A percentile compares a stretch with the other conserved stretches of the same genome.
These are phyloP conservation scores for Charadrius vociferus DNA, from an alignment of 2,113 vertebrate genomes.

Conservation along the genomic window DNA sequence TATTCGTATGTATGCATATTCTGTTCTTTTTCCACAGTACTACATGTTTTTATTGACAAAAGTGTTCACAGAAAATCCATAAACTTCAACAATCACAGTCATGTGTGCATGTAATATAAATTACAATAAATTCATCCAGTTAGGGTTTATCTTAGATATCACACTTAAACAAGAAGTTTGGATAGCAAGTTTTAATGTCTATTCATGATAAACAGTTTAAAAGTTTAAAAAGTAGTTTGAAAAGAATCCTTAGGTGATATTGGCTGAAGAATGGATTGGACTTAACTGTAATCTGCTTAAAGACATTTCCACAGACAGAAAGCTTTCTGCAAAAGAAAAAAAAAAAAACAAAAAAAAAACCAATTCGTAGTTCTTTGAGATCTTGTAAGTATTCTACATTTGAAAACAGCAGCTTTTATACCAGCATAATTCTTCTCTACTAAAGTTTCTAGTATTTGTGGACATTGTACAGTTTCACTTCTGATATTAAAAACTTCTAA, in stretches of 20 bases:
- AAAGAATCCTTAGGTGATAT: neutral
- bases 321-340: neutral
- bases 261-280: neutral
- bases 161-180: neutral
- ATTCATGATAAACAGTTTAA: neutral
- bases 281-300: neutral
- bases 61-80: neutral
- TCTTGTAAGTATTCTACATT: neutral
- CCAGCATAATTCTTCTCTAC: neutral
- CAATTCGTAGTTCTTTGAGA: neutral
- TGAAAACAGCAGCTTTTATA: neutral
- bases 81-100: neutral
- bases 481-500: neutral
- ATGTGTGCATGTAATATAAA: neutral
- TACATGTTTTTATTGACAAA: neutral
- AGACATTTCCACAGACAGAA: neutral
- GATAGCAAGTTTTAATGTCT: neutral
- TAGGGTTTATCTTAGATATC: neutral
- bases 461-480: neutral
- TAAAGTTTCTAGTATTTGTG: neutral
- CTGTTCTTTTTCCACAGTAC: neutral
- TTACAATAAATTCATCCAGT: neutral
- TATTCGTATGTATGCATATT: neutral
- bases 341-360: neutral
- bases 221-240: neutral